Conservation (phyloP, 2,888 invertebrate species). For the Eupithecia dodoneata region DNA sequence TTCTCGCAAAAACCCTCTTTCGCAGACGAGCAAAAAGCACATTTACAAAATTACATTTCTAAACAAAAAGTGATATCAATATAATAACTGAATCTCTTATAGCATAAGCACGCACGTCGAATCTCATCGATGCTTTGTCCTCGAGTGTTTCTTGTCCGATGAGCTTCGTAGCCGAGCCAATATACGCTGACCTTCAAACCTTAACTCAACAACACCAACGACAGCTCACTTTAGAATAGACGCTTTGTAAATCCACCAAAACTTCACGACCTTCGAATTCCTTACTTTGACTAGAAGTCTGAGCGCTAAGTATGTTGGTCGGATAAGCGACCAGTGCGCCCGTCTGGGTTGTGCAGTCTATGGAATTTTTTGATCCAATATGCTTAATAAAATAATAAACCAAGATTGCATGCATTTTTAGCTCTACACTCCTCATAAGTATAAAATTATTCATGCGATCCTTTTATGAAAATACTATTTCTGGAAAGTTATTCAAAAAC, state of each 20-base stretch:
- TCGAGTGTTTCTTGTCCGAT: conserved; percentile 64
- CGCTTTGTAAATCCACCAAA: conserved; percentile 49
- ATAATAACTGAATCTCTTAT: conserved; percentile 7
- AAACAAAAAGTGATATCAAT: neutral
- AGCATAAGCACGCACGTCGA: conserved; percentile 32
- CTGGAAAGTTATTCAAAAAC: neutral
- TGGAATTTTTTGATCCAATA: conserved; percentile 65
- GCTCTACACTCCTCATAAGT: conserved; percentile 6
- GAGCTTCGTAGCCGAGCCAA: conserved; percentile 55
- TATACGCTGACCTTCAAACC: conserved; percentile 35
- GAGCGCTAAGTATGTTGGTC: conserved; percentile 50
- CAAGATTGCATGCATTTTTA: conserved; percentile 31
- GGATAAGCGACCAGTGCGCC: conserved; percentile 45
- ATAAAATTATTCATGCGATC: conserved; percentile 3
- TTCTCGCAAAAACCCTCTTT: neutral
- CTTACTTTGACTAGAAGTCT: conserved; percentile 15
- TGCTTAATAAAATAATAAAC: conserved; percentile 50
- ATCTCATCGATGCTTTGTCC: conserved; percentile 61
- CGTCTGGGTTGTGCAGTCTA: conserved; percentile 60
- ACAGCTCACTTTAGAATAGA: conserved; percentile 31
- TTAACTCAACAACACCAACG: neutral
- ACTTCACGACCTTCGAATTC: conserved; percentile 36
- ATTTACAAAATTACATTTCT: neutral
- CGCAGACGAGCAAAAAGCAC: neutral
- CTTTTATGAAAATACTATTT: neutral